These are phyloP conservation scores for Microhierax caerulescens DNA, from an alignment of 2,797 vertebrate species.

Conservation along the genomic window DNA sequence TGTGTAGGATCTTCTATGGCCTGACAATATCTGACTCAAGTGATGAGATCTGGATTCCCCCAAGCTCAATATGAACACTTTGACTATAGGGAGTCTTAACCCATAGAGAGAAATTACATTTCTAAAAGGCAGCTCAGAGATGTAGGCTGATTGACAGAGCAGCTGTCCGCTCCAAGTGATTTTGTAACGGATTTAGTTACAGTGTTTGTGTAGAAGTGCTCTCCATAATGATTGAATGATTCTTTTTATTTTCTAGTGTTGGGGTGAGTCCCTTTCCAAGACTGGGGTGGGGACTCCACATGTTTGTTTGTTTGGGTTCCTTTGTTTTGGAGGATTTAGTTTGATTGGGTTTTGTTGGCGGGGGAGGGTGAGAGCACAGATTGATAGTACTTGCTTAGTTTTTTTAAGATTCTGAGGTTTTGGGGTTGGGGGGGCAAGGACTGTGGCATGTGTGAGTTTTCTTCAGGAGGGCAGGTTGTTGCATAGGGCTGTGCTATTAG, in stretches of 20 bases:
- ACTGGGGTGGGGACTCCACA: background rate
- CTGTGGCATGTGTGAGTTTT: background rate
- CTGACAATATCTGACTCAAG: background rate
- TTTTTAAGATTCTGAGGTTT: background rate
- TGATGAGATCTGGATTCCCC: background rate
- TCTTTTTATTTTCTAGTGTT: background rate
- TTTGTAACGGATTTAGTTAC: background rate
- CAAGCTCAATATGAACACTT: background rate
- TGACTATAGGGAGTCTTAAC: background rate
- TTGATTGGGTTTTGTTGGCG: background rate
- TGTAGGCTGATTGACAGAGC: background rate
- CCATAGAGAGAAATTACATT: background rate
- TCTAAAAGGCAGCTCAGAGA: background rate
- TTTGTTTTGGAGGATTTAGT: background rate
- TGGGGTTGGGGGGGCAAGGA: accelerated
- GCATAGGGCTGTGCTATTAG: background rate
- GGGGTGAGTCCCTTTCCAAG: background rate
- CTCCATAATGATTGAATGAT: background rate
- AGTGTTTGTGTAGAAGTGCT: background rate
- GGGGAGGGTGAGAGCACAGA: accelerated
- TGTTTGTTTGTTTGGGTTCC: background rate
- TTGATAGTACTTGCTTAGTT: background rate
- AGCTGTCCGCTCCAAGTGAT: background rate
- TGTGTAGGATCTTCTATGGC: background rate
- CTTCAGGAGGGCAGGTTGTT: background rate